These are phyloP conservation scores for Zonitis immaculata DNA, from an alignment of 2,888 invertebrate genomes.

Conservation along the genomic window DNA sequence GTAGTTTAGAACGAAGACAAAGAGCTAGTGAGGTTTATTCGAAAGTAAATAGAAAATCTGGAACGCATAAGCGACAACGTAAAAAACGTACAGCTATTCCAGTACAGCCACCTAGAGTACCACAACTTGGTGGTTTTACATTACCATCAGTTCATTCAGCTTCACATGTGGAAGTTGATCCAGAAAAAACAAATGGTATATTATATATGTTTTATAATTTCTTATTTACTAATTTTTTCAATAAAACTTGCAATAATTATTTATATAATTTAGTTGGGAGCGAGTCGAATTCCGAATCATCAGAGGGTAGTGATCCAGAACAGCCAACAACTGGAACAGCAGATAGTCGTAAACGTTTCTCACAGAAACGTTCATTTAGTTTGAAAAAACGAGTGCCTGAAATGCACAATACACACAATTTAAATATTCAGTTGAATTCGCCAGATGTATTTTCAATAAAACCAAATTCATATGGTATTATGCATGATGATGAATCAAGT, in stretches of 20 bases:
- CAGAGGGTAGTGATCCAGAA: constrained; percentile 44
- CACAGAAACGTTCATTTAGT: constrained; percentile 48
- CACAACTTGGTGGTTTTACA: constrained; percentile 38
- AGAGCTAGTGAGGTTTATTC: constrained; percentile 58
- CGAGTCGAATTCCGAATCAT: constrained; percentile 47
- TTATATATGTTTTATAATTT: not conserved
- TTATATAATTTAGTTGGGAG: constrained; percentile 34
- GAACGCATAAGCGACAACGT: constrained; percentile 66
- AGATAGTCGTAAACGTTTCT: constrained; percentile 42
- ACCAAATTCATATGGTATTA: constrained; percentile 49
- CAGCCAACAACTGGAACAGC: constrained; percentile 37
- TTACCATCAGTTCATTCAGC: constrained; percentile 43
- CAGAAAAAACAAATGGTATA: constrained; percentile 42
- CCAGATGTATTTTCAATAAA: constrained; percentile 46
- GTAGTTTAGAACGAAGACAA: constrained; percentile 59
- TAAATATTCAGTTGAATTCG: constrained; percentile 46
- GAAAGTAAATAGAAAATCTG: constrained; percentile 63
- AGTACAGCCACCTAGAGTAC: constrained; percentile 72
- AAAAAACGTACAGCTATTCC: constrained; percentile 75
- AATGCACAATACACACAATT: constrained; percentile 52
- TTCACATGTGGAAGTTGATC: constrained; percentile 37
- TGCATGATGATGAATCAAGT: constrained; percentile 63
- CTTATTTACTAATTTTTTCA: not conserved
- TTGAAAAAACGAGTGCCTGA: constrained; percentile 51
- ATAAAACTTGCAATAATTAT: no score